phyloP scores from a whole-genome alignment of 2,113 vertebrate species.

The Solea solea region DNA sequence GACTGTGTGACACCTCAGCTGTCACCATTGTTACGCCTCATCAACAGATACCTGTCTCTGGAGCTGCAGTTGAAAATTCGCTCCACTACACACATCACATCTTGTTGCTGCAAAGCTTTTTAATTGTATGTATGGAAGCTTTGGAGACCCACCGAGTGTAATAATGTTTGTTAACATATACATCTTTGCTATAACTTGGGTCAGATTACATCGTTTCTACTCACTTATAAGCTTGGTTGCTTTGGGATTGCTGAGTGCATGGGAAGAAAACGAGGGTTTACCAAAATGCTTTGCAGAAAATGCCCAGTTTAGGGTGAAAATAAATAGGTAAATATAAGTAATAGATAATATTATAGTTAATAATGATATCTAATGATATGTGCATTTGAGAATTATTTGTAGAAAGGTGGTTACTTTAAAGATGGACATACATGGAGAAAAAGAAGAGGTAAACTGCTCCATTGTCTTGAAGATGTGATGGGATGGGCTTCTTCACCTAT shows the following conservation, averaged over 20 bases:
- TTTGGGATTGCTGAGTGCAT: conserved; percentile 15
- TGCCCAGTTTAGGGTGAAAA: no score
- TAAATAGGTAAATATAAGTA: no score
- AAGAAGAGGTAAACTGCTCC: no score
- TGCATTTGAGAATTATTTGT: no score
- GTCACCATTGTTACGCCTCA: conserved; percentile 63
- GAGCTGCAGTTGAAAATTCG: conserved; percentile 55
- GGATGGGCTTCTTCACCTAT: no score
- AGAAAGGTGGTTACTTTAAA: no score
- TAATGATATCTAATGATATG: no score
- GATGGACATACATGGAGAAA: no score
- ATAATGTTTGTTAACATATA: conserved; percentile 30
- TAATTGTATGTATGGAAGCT: conserved; percentile 24
- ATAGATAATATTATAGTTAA: no score
- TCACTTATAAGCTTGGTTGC: conserved; percentile 7
- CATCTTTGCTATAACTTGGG: conserved; percentile 9
- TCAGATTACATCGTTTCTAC: conserved; percentile 25
- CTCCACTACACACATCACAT: conserved; percentile 48
- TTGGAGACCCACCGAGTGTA: conserved; percentile 29
- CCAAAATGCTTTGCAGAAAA: neutral
- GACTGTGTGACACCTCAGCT: conserved; percentile 47
- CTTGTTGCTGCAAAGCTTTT: conserved; percentile 40
- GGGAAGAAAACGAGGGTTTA: neutral
- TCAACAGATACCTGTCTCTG: conserved; percentile 44
- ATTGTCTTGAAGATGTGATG: no score